Percentiles rank a stretch among this genome's conserved stretches.
Conservation (phyloP, 2,113 vertebrate genomes). For the Lasiurus borealis region DNA sequence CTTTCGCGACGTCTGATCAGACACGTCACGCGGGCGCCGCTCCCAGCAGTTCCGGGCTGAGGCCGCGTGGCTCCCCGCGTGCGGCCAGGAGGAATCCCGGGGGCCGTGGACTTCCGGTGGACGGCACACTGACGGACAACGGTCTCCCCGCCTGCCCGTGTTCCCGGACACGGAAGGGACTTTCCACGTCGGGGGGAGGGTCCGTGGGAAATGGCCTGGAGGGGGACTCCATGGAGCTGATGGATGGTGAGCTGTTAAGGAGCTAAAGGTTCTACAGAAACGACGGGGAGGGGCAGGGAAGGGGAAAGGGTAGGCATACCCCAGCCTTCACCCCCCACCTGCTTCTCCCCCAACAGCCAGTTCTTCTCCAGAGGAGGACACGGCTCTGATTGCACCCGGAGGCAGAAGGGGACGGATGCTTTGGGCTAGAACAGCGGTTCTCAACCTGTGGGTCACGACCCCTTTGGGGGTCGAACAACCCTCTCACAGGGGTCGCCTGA, state of each 20-base stretch:
- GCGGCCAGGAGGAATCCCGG: slow-evolving; percentile 59
- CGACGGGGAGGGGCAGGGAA: neutral
- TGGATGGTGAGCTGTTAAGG: neutral
- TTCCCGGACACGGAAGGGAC: neutral
- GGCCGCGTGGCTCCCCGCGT: slow-evolving; percentile 77
- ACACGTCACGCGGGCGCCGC: slow-evolving; percentile 85
- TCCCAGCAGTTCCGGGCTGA: slow-evolving; percentile 78
- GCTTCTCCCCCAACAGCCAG: neutral
- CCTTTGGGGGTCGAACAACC: too few species aligned
- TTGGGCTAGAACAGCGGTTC: too few species aligned
- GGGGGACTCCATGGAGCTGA: neutral
- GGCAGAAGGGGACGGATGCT: neutral
- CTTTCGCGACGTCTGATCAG: slow-evolving; percentile 91
- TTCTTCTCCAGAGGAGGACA: neutral
- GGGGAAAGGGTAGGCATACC: too few species aligned
- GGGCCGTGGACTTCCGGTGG: slow-evolving; percentile 34
- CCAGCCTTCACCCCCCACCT: too few species aligned
- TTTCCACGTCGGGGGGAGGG: neutral
- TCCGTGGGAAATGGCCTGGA: neutral
- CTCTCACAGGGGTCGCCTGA: too few species aligned
- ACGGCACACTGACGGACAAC: neutral
- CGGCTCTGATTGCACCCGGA: neutral
- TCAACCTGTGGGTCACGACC: too few species aligned
- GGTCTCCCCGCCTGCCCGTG: neutral
- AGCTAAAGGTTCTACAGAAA: neutral